Conservation (phyloP, 2,888 invertebrate species). For the Tromatobia lineatoria region DNA sequence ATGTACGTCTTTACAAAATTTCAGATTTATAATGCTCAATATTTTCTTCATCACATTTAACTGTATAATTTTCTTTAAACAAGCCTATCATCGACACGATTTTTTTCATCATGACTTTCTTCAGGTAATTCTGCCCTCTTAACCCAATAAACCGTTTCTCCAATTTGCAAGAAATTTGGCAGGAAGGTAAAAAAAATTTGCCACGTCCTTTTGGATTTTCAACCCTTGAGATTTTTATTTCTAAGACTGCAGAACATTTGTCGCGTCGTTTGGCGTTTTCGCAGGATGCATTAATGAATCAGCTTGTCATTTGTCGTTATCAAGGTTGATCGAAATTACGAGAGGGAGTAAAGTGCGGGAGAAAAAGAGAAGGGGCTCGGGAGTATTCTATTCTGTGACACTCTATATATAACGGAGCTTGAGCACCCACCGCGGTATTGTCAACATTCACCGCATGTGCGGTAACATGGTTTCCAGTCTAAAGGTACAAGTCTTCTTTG, state of each 20-base stretch:
- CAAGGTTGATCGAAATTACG: slow-evolving; percentile 63
- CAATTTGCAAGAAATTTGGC: too few relatives aligned
- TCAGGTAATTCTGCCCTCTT: too few relatives aligned
- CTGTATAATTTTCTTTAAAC: too few relatives aligned
- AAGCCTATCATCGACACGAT: too few relatives aligned
- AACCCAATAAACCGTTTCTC: too few relatives aligned
- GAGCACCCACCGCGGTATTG: slow-evolving; percentile 82
- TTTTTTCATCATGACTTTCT: too few relatives aligned
- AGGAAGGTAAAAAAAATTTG: too few relatives aligned
- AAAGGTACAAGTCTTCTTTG: slow-evolving; percentile 79
- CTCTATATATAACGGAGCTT: slow-evolving; percentile 84
- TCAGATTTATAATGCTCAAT: too few relatives aligned
- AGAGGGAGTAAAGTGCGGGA: slow-evolving; percentile 65
- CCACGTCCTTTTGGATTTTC: not conserved
- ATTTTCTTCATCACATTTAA: too few relatives aligned
- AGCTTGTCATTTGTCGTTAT: slow-evolving; percentile 48
- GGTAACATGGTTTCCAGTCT: slow-evolving; percentile 85
- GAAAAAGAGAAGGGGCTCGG: slow-evolving; percentile 67
- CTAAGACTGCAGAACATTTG: slow-evolving; percentile 27
- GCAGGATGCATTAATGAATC: slow-evolving; percentile 35
- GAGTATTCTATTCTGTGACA: slow-evolving; percentile 81
- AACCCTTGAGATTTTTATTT: not conserved
- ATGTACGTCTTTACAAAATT: too few relatives aligned
- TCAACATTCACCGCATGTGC: slow-evolving; percentile 85
- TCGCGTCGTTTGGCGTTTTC: slow-evolving; percentile 7